Evolutionary conservation across 2,113 vertebrate species (phyloP).

Genomic region (Rhinolophus ferrumequinum): DNA sequence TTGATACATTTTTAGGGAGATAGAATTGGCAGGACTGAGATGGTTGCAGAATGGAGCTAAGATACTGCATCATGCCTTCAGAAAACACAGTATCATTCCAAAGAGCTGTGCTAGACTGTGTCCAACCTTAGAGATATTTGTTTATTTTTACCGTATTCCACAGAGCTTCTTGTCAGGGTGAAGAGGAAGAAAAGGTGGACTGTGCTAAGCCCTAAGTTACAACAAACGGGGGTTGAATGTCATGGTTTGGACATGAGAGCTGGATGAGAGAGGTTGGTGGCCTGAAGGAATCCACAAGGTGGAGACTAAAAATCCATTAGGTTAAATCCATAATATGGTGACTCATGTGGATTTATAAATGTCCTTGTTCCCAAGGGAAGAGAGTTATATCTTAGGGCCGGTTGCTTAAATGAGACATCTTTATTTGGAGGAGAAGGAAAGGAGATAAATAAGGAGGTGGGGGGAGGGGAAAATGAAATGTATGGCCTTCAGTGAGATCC

Average conservation of each 20-base stretch:
- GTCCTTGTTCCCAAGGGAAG: background rate
- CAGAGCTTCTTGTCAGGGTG: background rate
- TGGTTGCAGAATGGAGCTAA: slow-evolving; percentile 40
- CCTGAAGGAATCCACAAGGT: background rate
- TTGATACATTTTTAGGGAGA: background rate
- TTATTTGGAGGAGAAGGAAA: background rate
- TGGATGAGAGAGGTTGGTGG: background rate
- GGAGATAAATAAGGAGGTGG: background rate
- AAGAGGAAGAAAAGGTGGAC: background rate
- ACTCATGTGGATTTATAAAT: slow-evolving; percentile 32
- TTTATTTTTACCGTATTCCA: slow-evolving; percentile 34
- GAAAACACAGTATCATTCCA: background rate
- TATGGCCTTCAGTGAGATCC: background rate
- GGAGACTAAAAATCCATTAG: background rate
- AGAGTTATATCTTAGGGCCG: slow-evolving; percentile 29
- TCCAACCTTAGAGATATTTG: background rate
- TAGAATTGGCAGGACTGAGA: background rate
- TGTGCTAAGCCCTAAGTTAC: background rate
- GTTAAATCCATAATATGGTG: background rate
- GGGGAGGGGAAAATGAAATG: background rate
- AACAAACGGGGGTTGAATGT: background rate
- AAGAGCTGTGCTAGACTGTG: background rate
- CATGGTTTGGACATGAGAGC: background rate
- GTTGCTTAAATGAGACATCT: background rate
- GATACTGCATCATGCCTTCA: background rate